Base-by-base conservation (phyloP, 1,140 invertebrate species). In the Drosophila bocki region DNA sequence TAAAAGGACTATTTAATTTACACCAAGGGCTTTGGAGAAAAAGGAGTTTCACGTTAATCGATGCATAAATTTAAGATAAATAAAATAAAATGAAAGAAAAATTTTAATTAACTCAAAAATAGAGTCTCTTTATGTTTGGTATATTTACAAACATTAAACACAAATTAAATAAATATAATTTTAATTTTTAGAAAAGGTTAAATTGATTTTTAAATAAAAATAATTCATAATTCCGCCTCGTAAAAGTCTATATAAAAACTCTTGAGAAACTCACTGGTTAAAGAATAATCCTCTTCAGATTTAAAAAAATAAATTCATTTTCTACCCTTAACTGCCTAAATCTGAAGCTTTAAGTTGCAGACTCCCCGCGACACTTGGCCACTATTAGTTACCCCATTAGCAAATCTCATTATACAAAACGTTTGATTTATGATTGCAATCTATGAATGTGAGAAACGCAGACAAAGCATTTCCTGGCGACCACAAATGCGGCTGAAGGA, bases 381-480 rank as follows among this genome's bases (percentile, higher is more conserved):
- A 51, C 56, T 68, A 78, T 78, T 77, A 78, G 75, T 60, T 47
- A 42, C 64, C 48, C 63, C 75, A 60, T 61, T 78, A 70, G 51
- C 50, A 48, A 78, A 69, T 78, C 75, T 78, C 64, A 78, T 69
- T 78, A 69, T 69, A 59, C 75, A 78, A 77, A 77, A 78, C 75
- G 75, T 78, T 78, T 78, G 75, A 78, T 78, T 78, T 78, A 78
- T 78, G 74, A 78, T 78, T 78, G 74, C 75, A 59, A 78, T 78
- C 75, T 78, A 61, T 44, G 75, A 44, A 78, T 78, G 75, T 59
- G 54, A 42, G 68, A 72, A 72, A 37, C 67, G 44, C 68, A 50
- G 67, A 72, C 69, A 72, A 72, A 72, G 39, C 67, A 48, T 19
- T 74, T 74, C 70, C 70, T 32, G 37, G 39, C 33, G 54, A 26